phyloP scores from a whole-genome alignment of 2,888 invertebrate species.

The Drosophila affinis region DNA sequence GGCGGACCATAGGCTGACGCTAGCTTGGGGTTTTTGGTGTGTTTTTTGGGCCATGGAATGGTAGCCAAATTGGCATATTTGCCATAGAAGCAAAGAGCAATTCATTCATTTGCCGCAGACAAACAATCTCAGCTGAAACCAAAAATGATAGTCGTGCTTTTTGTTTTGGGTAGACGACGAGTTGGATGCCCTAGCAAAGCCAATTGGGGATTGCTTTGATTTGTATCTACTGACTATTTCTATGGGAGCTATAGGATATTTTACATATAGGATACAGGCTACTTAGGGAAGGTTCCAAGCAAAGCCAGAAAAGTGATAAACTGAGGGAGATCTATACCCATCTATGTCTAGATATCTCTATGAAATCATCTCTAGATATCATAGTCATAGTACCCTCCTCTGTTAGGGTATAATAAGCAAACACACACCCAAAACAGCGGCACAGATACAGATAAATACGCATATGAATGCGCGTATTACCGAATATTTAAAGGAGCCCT shows the following conservation, averaged over 20 bases:
- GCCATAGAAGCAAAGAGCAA: slow-evolving; percentile 70
- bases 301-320: too few relatives aligned
- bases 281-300: too few relatives aligned
- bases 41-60: slow-evolving; percentile 25
- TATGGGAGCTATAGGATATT: too few relatives aligned
- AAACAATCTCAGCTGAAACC: slow-evolving; percentile 68
- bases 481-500: slow-evolving; percentile 56
- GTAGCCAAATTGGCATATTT: slow-evolving; percentile 71
- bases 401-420: slow-evolving; percentile 20
- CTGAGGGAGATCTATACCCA: too few relatives aligned
- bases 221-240: too few relatives aligned
- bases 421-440: slow-evolving; percentile 16
- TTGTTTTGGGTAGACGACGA: background rate
- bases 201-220: too few relatives aligned
- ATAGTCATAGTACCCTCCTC: background rate
- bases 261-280: too few relatives aligned
- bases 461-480: slow-evolving; percentile 75
- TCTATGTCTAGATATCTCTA: too few relatives aligned
- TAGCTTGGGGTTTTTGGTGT: slow-evolving; percentile 23
- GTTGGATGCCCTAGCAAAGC: slow-evolving; percentile 20
- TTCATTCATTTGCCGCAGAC: slow-evolving; percentile 78
- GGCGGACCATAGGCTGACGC: slow-evolving; percentile 34
- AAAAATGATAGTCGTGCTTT: background rate
- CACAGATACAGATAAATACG: slow-evolving; percentile 47
- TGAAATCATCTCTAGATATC: fast-evolving